Percentiles rank a stretch among this genome's conserved stretches.
Evolutionary conservation across 92 coral and sea anemone species (phyloP).

Genomic region (Blastomussa wellsi): DNA sequence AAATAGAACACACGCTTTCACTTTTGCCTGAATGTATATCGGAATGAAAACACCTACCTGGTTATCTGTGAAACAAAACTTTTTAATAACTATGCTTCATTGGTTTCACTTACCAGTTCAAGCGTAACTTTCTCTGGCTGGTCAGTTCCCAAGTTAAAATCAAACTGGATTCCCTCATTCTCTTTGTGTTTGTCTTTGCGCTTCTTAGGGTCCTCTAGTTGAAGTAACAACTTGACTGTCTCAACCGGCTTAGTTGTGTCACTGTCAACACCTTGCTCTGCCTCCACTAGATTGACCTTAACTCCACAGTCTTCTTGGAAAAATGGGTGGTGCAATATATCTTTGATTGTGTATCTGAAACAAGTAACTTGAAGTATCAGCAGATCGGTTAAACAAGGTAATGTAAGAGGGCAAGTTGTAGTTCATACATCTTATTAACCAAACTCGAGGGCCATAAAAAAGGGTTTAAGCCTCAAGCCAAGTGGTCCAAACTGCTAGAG

Average conservation of each 20-base stretch:
- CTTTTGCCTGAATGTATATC: conserved; percentile 3
- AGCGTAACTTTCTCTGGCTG: conserved; percentile 90
- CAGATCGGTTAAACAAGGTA: too few species aligned
- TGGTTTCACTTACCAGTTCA: conserved; percentile 82
- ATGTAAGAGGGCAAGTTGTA: too few species aligned
- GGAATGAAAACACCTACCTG: conserved; percentile 17
- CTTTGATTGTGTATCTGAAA: conserved; percentile 83
- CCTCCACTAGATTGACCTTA: conserved; percentile 80
- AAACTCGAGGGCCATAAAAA: too few species aligned
- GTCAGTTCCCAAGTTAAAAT: conserved; percentile 88
- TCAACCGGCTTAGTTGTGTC: conserved; percentile 33
- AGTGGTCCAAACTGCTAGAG: too few species aligned
- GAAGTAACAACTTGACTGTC: conserved; percentile 82
- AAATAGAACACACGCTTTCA: not conserved
- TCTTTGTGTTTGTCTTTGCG: conserved; percentile 97
- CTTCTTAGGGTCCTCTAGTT: conserved; percentile 87
- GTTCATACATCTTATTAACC: too few species aligned
- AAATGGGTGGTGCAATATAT: conserved; percentile 86
- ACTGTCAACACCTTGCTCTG: conserved; percentile 61
- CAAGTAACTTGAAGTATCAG: not conserved
- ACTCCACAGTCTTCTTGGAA: conserved; percentile 95
- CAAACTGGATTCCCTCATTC: conserved; percentile 97
- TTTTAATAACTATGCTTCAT: not conserved
- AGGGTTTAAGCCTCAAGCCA: too few species aligned
- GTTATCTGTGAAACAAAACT: conserved; percentile 12